A percentile compares a stretch with the other conserved stretches of the same genome.
Conservation (phyloP, 2,797 vertebrate genomes). For the Rhinoraja longicauda region DNA sequence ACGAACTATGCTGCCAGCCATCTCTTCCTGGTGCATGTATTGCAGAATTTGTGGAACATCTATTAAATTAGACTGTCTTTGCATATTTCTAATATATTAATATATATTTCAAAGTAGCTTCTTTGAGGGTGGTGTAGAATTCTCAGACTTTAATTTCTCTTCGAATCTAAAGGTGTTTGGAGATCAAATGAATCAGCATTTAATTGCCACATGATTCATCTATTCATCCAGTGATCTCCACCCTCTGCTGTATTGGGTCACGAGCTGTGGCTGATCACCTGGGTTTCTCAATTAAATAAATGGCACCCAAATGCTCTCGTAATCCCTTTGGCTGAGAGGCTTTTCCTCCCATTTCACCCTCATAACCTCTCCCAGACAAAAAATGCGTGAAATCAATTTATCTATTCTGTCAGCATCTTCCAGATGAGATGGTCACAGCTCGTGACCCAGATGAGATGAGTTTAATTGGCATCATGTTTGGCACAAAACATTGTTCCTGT, state of each 20-base stretch:
- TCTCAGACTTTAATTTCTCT: not conserved
- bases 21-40: not conserved
- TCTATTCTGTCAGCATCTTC: not conserved
- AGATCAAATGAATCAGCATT: not conserved
- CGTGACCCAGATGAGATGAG: no score
- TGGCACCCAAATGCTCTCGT: slow-evolving; percentile 7
- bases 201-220: not conserved
- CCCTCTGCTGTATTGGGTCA: not conserved
- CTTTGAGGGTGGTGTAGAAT: not conserved
- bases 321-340: not conserved
- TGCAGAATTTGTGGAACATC: not conserved
- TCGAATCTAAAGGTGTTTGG: not conserved
- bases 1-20: not conserved
- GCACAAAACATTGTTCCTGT: no score
- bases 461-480: no score
- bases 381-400: not conserved
- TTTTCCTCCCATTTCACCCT: not conserved
- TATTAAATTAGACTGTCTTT: not conserved
- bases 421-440: no score
- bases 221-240: not conserved
- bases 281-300: slow-evolving; percentile 2
- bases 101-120: not conserved
- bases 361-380: not conserved
- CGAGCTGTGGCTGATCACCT: not conserved
- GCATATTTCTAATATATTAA: not conserved